A percentile compares a stretch with the other conserved stretches of the same genome.
These are phyloP conservation scores for Acanthurus tractus DNA, from an alignment of 2,797 vertebrate species.

Conservation along the genomic window DNA sequence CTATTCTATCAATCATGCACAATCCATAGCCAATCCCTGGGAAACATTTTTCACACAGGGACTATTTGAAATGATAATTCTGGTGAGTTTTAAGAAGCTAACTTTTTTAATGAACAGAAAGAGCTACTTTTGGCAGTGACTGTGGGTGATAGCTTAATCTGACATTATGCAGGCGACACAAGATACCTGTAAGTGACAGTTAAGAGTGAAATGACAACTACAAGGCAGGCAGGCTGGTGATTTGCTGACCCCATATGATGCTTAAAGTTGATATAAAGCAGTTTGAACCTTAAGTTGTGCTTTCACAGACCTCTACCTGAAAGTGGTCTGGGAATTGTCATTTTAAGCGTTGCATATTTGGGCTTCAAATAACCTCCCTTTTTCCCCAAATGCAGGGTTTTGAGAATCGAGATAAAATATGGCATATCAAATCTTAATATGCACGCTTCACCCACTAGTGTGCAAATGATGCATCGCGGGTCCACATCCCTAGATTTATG, in stretches of 20 bases:
- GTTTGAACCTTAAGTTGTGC: constrained; percentile 81
- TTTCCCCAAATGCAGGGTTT: constrained; percentile 62
- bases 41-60: constrained; percentile 66
- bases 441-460: constrained; percentile 75
- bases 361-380: constrained; percentile 70
- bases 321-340: constrained; percentile 79
- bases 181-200: constrained; percentile 83
- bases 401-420: constrained; percentile 74
- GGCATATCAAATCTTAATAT: constrained; percentile 82
- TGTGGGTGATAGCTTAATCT: constrained; percentile 84
- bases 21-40: constrained; percentile 68
- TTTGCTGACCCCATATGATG: constrained; percentile 82
- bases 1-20: constrained; percentile 68
- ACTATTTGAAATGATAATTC: constrained; percentile 83
- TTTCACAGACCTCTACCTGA: constrained; percentile 82
- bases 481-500: constrained; percentile 69
- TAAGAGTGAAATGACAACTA: constrained; percentile 78
- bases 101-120: constrained; percentile 84
- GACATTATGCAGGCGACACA: constrained; percentile 85
- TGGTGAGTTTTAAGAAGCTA: constrained; percentile 82
- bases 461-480: constrained; percentile 76
- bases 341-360: constrained; percentile 78
- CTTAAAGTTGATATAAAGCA: constrained; percentile 79
- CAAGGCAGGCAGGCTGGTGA: constrained; percentile 76
- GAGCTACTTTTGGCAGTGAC: constrained; percentile 77